Percentiles rank a stretch among this genome's conserved stretches.
Conservation (phyloP, 2,888 invertebrate genomes). For the Mechanitis mazaeus region DNA sequence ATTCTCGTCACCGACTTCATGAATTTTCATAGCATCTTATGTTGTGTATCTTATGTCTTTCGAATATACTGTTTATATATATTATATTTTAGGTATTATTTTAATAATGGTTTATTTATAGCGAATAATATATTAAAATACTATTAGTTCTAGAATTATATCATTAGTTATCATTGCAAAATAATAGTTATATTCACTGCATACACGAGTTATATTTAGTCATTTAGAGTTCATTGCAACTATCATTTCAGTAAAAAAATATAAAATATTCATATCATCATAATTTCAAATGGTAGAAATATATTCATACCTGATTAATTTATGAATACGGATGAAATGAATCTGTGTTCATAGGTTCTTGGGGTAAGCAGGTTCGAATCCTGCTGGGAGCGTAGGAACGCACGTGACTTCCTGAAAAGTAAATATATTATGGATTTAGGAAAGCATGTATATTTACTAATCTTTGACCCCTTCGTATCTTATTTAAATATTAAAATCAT, state of each 20-base stretch:
- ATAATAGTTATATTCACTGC: neutral
- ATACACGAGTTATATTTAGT: neutral
- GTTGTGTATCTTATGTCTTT: neutral
- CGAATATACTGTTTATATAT: constrained; percentile 2
- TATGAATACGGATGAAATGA: neutral
- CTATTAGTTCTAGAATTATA: neutral
- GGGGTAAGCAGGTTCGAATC: constrained; percentile 20
- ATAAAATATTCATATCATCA: too few species aligned
- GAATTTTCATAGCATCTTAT: neutral
- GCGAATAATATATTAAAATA: neutral
- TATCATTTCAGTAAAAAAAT: neutral
- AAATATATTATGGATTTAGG: neutral
- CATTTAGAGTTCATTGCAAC: neutral
- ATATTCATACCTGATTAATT: too few species aligned
- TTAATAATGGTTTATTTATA: neutral
- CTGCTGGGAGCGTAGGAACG: constrained; percentile 14
- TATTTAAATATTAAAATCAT: neutral
- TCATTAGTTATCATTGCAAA: constrained; percentile 1
- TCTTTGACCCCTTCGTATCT: neutral
- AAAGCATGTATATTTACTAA: neutral
- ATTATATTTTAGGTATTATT: constrained; percentile 5
- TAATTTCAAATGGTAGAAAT: too few species aligned
- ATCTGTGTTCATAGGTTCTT: neutral
- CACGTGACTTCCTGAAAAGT: neutral
- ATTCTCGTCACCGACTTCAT: neutral